Conservation (phyloP, 2,113 vertebrate species). For the Scytalopus superciliaris region DNA sequence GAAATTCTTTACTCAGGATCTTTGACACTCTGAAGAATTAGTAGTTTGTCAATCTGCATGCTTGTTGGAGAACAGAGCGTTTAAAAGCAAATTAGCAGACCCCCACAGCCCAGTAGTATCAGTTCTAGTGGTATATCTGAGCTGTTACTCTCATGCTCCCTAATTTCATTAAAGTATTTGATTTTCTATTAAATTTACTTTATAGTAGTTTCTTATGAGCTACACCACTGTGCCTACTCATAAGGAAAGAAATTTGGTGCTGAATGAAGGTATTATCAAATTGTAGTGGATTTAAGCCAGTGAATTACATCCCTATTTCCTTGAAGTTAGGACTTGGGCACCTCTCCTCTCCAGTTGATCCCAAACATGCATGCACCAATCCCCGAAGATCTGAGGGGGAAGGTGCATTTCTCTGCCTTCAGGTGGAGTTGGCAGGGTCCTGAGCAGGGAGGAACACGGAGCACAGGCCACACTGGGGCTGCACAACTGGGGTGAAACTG, state of each 20-base stretch:
- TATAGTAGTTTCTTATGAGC: constrained; percentile 37
- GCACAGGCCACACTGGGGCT: rapidly evolving
- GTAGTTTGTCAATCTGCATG: constrained; percentile 65
- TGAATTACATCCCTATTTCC: neutral
- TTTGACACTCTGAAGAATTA: constrained; percentile 53
- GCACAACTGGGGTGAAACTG: neutral
- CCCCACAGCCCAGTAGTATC: constrained; percentile 52
- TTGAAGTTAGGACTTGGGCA: neutral
- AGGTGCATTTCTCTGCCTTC: rapidly evolving
- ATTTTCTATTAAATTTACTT: constrained; percentile 48
- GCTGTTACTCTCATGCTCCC: constrained; percentile 56
- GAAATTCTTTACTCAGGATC: constrained; percentile 78
- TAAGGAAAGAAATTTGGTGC: neutral
- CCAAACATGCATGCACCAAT: neutral
- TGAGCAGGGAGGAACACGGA: neutral
- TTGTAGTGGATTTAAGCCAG: neutral
- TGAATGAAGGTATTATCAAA: neutral
- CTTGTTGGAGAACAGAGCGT: constrained; percentile 62
- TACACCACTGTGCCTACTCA: neutral
- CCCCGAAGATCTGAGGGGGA: neutral
- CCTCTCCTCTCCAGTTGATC: neutral
- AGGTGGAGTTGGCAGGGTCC: too few relatives aligned
- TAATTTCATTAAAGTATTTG: constrained; percentile 65
- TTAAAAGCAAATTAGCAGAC: neutral
- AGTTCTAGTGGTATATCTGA: constrained; percentile 49